phyloP scores from a whole-genome alignment of 2,888 invertebrate species.

The Charanyca ferruginea region DNA sequence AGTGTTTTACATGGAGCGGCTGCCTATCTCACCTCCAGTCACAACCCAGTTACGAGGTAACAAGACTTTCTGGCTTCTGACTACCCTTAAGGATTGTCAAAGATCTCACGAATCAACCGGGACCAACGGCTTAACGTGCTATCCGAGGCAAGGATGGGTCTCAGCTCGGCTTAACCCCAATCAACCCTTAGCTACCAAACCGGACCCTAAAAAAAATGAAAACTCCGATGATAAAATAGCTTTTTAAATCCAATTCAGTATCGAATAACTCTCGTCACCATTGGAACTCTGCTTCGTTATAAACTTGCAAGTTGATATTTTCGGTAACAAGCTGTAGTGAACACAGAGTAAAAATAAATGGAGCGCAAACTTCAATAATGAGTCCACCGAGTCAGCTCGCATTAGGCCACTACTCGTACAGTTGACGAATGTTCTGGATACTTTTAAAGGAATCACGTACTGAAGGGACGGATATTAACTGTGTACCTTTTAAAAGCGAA shows the following conservation, averaged over 20 bases:
- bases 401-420: too few species aligned
- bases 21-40: too few species aligned
- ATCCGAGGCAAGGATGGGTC: too few species aligned
- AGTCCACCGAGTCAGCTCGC: neutral
- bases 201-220: too few species aligned
- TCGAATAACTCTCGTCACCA: slow-evolving; percentile 9
- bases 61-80: too few species aligned
- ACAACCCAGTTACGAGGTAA: too few species aligned
- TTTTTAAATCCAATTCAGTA: slow-evolving; percentile 31
- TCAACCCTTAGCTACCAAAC: too few species aligned
- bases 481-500: neutral
- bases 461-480: neutral
- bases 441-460: neutral
- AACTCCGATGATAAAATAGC: neutral
- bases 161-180: too few species aligned
- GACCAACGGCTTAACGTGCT: too few species aligned
- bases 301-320: slow-evolving; percentile 41
- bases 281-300: slow-evolving; percentile 1
- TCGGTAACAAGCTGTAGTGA: slow-evolving; percentile 10
- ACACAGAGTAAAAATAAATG: slow-evolving; percentile 18
- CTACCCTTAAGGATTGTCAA: too few species aligned
- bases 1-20: too few species aligned
- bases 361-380: neutral
- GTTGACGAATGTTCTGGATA: neutral
- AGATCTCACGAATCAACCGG: too few species aligned